These are phyloP conservation scores for Cheumatopsyche charites DNA, from an alignment of 1,140 invertebrate genomes.

Conservation along the genomic window DNA sequence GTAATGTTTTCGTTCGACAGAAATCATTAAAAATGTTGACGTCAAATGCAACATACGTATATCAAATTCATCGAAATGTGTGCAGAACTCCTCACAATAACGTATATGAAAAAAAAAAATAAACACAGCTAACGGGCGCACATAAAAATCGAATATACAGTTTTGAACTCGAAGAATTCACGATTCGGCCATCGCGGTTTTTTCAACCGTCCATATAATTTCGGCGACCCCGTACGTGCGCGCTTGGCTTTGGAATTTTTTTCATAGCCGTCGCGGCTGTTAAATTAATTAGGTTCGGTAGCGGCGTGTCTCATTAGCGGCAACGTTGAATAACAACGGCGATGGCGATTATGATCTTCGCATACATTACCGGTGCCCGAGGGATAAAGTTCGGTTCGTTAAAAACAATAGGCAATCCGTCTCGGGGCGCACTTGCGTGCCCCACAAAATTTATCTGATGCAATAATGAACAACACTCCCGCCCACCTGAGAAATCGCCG, in stretches of 20 bases:
- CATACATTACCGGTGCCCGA: constrained; percentile 38
- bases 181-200: too few species aligned
- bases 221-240: neutral
- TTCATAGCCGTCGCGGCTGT: constrained; percentile 2
- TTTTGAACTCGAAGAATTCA: too few species aligned
- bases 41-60: too few species aligned
- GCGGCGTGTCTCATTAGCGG: constrained; percentile 47
- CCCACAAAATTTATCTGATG: constrained; percentile 33
- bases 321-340: constrained; percentile 39
- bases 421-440: constrained; percentile 33
- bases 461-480: constrained; percentile 28
- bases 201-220: too few species aligned
- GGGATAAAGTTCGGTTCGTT: constrained; percentile 46
- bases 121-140: too few species aligned
- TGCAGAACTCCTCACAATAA: too few species aligned
- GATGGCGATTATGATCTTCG: constrained; percentile 40
- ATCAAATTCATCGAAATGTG: too few species aligned
- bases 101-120: too few species aligned
- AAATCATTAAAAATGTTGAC: too few species aligned
- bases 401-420: constrained; percentile 48
- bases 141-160: too few species aligned
- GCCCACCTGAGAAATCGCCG: constrained; percentile 29
- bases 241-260: neutral
- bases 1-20: too few species aligned
- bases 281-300: constrained; percentile 39